Conservation (phyloP, 2,888 invertebrate species). For the Slavum lentiscoides region DNA sequence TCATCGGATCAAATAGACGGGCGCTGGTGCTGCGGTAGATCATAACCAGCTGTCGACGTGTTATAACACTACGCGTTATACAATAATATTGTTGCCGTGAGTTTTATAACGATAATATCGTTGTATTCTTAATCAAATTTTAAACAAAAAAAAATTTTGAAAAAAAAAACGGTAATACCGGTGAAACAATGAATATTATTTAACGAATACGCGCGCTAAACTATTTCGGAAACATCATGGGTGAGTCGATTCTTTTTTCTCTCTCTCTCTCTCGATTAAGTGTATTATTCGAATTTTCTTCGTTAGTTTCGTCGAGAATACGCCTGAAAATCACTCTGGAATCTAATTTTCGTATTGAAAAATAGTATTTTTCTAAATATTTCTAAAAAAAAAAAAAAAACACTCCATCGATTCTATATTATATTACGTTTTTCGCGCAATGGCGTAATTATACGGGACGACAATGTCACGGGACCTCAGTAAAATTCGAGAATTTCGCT, state of each 20-base stretch:
- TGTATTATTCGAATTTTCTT: not conserved
- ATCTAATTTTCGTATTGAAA: too few species aligned
- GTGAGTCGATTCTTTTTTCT: conserved; percentile 15
- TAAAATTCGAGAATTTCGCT: too few species aligned
- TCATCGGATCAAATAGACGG: conserved; percentile 32
- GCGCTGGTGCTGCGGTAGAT: conserved; percentile 14
- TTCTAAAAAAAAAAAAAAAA: too few species aligned
- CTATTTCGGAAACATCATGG: conserved; percentile 1
- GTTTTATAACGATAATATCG: not conserved
- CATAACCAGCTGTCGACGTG: conserved; percentile 35
- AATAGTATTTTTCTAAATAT: too few species aligned
- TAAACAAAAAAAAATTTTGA: not conserved
- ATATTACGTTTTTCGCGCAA: too few species aligned
- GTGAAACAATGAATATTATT: not conserved
- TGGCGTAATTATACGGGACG: too few species aligned
- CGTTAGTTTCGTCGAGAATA: too few species aligned
- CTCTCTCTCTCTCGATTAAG: not conserved
- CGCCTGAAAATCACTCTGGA: too few species aligned
- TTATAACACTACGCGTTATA: conserved; percentile 1
- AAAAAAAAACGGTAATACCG: too few species aligned
- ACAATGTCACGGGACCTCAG: too few species aligned
- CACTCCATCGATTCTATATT: too few species aligned
- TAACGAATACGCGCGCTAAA: not conserved
- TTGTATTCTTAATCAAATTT: not conserved
- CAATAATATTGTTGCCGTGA: not conserved